These are phyloP conservation scores for Gymnobelideus leadbeateri DNA, from an alignment of 2,113 vertebrate species.

Conservation along the genomic window DNA sequence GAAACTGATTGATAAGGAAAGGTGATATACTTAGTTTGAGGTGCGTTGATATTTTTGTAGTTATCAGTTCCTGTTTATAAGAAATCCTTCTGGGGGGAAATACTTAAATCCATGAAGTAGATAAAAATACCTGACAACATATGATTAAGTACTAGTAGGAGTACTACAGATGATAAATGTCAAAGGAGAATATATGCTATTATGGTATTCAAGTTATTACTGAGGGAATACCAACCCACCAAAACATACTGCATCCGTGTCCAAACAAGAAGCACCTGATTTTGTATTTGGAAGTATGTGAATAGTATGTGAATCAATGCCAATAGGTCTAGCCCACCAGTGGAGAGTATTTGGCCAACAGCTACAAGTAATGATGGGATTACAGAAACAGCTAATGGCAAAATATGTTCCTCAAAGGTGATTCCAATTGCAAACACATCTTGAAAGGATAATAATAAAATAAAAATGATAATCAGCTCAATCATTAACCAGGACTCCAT, in stretches of 20 bases:
- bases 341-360: neutral
- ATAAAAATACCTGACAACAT: neutral
- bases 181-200: neutral
- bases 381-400: neutral
- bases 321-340: neutral
- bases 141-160: neutral
- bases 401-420: neutral
- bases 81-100: neutral
- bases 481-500: neutral
- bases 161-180: neutral
- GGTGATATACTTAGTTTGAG: neutral
- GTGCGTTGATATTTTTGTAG: neutral
- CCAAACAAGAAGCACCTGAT: neutral
- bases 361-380: neutral
- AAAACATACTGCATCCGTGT: neutral
- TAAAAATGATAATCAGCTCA: neutral
- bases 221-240: neutral
- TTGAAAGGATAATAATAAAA: neutral
- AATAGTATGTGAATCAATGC: neutral
- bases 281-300: neutral
- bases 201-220: neutral
- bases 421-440: neutral
- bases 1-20: neutral
- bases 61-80: neutral
- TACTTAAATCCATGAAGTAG: neutral